Evolutionary conservation across 2,113 vertebrate species (phyloP).

Genomic region (Chunga burmeisteri): DNA sequence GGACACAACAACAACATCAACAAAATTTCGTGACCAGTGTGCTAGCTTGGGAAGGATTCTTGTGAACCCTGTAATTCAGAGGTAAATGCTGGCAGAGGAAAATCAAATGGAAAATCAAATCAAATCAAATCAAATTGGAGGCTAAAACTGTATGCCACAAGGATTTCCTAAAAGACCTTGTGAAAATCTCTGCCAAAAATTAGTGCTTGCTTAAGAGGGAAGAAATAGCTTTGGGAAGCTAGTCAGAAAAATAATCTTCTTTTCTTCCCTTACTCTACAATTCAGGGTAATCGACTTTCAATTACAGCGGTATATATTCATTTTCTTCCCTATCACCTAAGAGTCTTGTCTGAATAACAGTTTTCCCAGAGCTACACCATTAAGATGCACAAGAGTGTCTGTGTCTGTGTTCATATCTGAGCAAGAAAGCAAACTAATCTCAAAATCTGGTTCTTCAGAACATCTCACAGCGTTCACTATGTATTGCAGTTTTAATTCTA

Average conservation of each 20-base stretch:
- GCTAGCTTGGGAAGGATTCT: neutral
- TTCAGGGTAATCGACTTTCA: neutral
- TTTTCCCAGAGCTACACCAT: neutral
- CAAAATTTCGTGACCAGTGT: neutral
- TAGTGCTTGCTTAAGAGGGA: neutral
- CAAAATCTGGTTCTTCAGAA: neutral
- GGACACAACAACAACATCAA: neutral
- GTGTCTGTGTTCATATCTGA: neutral
- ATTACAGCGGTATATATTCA: neutral
- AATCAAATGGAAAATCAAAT: slow-evolving; percentile 9
- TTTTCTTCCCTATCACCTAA: neutral
- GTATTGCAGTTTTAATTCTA: neutral
- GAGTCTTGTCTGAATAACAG: neutral
- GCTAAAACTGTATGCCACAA: neutral
- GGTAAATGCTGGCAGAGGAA: neutral
- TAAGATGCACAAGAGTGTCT: neutral
- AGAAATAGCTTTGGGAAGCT: neutral
- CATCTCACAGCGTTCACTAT: neutral
- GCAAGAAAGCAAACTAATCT: neutral
- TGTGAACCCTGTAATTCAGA: neutral
- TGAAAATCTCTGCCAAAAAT: slow-evolving; percentile 8
- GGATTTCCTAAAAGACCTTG: neutral
- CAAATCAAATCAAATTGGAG: neutral
- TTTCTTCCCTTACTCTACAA: neutral
- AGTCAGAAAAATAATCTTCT: neutral